Conservation (phyloP, 2,797 vertebrate species). For the Gymnothorax javanicus region DNA sequence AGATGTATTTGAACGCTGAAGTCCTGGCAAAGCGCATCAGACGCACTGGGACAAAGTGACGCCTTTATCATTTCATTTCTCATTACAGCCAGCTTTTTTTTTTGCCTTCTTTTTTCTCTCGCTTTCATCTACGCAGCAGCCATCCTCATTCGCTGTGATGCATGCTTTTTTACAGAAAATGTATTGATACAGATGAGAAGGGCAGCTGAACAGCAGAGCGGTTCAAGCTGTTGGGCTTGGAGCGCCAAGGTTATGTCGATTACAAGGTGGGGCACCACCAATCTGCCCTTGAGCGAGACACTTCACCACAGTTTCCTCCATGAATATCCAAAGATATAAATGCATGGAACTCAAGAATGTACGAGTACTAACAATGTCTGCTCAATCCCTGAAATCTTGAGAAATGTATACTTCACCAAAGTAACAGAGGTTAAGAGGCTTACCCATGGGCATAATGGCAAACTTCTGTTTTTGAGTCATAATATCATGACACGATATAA, state of each 20-base stretch:
- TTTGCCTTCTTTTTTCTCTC: not conserved
- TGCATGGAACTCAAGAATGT: not conserved
- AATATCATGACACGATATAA: not conserved
- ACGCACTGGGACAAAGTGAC: conserved; percentile 28
- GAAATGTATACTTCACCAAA: not conserved
- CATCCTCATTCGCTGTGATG: not conserved
- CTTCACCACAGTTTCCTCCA: not conserved
- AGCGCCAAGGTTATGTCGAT: not conserved
- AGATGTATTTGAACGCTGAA: conserved; percentile 26
- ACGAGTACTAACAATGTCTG: not conserved
- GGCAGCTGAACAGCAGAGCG: not conserved
- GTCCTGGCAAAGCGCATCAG: conserved; percentile 25
- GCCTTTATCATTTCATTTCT: not conserved
- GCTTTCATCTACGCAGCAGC: not conserved
- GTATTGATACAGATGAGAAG: not conserved
- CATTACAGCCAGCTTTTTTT: not conserved
- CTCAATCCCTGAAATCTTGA: not conserved
- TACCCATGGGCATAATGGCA: not conserved
- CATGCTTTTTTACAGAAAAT: not conserved
- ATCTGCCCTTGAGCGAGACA: not conserved
- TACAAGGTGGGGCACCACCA: not conserved
- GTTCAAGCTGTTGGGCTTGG: not conserved
- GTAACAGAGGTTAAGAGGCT: not conserved
- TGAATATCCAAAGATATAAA: not conserved
- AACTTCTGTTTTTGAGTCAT: not conserved